Conservation (phyloP, 2,888 invertebrate genomes). For the Ophraella communa region DNA sequence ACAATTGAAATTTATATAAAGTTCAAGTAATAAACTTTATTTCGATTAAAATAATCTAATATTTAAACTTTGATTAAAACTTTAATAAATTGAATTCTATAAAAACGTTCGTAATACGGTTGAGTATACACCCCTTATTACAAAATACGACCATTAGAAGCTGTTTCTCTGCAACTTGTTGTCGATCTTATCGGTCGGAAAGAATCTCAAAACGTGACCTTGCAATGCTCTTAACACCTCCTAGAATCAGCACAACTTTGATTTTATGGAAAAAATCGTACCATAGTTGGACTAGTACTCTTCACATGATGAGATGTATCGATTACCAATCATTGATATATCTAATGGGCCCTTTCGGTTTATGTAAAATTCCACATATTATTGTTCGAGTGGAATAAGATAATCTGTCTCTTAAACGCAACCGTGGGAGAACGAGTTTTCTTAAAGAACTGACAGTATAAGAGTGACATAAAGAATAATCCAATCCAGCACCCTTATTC, state of each 20-base stretch:
- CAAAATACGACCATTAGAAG: slow-evolving; percentile 57
- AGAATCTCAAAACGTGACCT: slow-evolving; percentile 59
- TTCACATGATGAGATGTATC: slow-evolving; percentile 25
- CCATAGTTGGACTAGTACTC: slow-evolving; percentile 24
- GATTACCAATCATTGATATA: slow-evolving; percentile 18
- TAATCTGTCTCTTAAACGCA: neutral
- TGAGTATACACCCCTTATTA: slow-evolving; percentile 40
- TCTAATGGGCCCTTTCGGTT: slow-evolving; percentile 17
- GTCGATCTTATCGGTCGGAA: slow-evolving; percentile 56
- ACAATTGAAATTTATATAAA: too few relatives aligned
- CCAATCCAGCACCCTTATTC: too few relatives aligned
- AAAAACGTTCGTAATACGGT: neutral
- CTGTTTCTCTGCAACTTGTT: slow-evolving; percentile 58
- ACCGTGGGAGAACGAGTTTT: neutral
- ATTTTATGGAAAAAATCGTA: slow-evolving; percentile 37
- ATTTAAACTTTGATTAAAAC: too few relatives aligned
- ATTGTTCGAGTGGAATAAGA: neutral
- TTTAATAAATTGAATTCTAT: neutral
- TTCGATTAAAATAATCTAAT: too few relatives aligned
- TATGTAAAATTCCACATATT: slow-evolving; percentile 7
- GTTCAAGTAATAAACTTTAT: too few relatives aligned
- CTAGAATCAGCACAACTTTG: slow-evolving; percentile 44
- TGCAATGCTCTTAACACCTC: slow-evolving; percentile 57
- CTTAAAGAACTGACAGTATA: too few relatives aligned
- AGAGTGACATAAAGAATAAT: too few relatives aligned